These are phyloP conservation scores for Poicephalus gulielmi DNA, from an alignment of 2,113 vertebrate genomes.

Conservation along the genomic window DNA sequence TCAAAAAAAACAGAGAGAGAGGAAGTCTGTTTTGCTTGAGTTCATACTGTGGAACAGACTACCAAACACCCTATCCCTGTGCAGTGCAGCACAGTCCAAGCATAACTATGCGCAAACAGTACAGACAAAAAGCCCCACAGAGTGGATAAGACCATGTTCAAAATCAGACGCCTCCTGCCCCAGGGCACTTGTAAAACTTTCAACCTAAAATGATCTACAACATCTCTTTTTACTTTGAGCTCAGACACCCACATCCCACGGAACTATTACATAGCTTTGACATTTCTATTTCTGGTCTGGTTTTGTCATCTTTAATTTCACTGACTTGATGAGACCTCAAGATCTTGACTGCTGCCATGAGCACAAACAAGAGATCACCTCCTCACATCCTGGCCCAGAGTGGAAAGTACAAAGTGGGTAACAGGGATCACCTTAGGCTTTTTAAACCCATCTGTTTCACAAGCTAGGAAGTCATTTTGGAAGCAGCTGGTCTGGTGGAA, in stretches of 20 bases:
- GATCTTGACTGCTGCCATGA: background rate
- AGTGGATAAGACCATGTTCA: background rate
- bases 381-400: background rate
- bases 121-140: background rate
- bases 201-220: background rate
- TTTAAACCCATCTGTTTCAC: background rate
- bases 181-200: background rate
- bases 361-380: background rate
- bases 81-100: background rate
- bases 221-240: background rate
- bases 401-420: background rate
- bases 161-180: background rate
- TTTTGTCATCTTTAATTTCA: conserved; percentile 1
- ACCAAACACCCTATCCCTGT: background rate
- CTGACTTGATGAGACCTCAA: background rate
- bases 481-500: background rate
- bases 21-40: background rate
- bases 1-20: background rate
- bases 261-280: background rate
- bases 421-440: background rate
- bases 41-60: background rate
- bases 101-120: background rate
- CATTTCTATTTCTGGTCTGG: conserved; percentile 2
- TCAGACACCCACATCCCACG: background rate
- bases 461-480: background rate